These are phyloP conservation scores for Coluber constrictor DNA, from an alignment of 2,797 vertebrate genomes.

Conservation along the genomic window DNA sequence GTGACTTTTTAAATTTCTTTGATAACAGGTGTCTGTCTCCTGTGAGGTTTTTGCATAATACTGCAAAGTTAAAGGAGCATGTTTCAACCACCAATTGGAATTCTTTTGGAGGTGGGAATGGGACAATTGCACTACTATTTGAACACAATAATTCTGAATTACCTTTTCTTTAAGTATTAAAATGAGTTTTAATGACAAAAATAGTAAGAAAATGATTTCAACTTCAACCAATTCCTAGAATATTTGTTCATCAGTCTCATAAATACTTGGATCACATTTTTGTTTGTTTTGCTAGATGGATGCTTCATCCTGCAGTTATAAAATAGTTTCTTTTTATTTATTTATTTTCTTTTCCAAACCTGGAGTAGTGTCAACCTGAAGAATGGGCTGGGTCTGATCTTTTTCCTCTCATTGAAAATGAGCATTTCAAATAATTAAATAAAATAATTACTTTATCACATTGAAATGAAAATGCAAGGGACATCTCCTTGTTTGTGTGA, in stretches of 20 bases:
- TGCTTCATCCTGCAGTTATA: slow-evolving; percentile 45
- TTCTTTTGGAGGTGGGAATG: slow-evolving; percentile 68
- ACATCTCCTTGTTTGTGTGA: slow-evolving; percentile 69
- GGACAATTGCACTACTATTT: slow-evolving; percentile 65
- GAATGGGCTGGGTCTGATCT: slow-evolving; percentile 82
- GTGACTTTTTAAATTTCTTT: slow-evolving; percentile 66
- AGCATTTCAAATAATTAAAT: slow-evolving; percentile 71
- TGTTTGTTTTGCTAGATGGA: slow-evolving; percentile 39
- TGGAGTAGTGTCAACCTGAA: slow-evolving; percentile 64
- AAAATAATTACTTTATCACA: slow-evolving; percentile 63
- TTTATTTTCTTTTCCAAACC: slow-evolving; percentile 43
- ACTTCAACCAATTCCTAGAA: slow-evolving; percentile 63
- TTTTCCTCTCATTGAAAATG: slow-evolving; percentile 80
- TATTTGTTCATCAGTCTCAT: slow-evolving; percentile 42
- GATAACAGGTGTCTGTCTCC: slow-evolving; percentile 86
- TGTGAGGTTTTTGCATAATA: slow-evolving; percentile 81
- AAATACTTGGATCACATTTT: slow-evolving; percentile 39
- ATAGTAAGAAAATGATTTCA: slow-evolving; percentile 60
- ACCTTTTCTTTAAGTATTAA: slow-evolving; percentile 45
- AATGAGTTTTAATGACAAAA: slow-evolving; percentile 44
- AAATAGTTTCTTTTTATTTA: slow-evolving; percentile 24
- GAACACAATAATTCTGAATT: slow-evolving; percentile 63
- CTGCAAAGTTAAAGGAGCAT: slow-evolving; percentile 80
- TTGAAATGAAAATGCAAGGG: slow-evolving; percentile 75
- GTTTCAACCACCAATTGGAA: slow-evolving; percentile 82